Base-by-base conservation (phyloP, 2,888 invertebrate genomes). In the Sepiola atlantica region DNA sequence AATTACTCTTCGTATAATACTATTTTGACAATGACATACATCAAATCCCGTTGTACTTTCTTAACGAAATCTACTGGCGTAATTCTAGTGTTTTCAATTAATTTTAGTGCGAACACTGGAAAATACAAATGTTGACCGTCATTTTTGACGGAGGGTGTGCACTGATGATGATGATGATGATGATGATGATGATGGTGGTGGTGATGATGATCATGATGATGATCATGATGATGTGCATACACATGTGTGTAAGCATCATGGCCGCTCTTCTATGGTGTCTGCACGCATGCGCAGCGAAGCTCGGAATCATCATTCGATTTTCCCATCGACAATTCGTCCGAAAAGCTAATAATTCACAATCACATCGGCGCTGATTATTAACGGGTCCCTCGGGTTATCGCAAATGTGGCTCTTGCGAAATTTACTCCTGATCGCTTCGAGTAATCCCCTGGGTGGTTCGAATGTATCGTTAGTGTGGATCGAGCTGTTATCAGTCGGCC, bases 311-410 rank as follows among this genome's bases (percentile, higher is more conserved):
- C n/a, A 28, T 77, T 77, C 77, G 77, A 77, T 77, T 77, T 77
- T 16, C n/a, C 77, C 10, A n/a, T 77, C n/a, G n/a, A 77, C 77
- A 8, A 77, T n/a, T 0, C 77, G n/a, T 14, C n/a, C 12, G n/a
- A 77, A 77, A n/a, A 77, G 77, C 28, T 77, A 77, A 77, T 77
- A 77, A n/a, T 77, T 77, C 77, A 77, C 77, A 77, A n/a, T 77
- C 77, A 77, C 77, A 77, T n/a, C 77, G n/a, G 77, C n/a, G 77
- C 77, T 77, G 28, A 77, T n/a, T 77, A 77, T 77, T 77, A 77
- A 77, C 77, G 77, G 12, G 77, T 77, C 77, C 77, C 77, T 28
- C n/a, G 77, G n/a, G 77, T n/a, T 77, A n/a, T n/a, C n/a, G 77
- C n/a, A 77, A 77, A 77, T 77, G n/a, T 77, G 77, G 77, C 77